A percentile compares a stretch with the other conserved stretches of the same genome.
These are phyloP conservation scores for Phalacrocorax aristotelis DNA, from an alignment of 2,113 vertebrate genomes.

Conservation along the genomic window DNA sequence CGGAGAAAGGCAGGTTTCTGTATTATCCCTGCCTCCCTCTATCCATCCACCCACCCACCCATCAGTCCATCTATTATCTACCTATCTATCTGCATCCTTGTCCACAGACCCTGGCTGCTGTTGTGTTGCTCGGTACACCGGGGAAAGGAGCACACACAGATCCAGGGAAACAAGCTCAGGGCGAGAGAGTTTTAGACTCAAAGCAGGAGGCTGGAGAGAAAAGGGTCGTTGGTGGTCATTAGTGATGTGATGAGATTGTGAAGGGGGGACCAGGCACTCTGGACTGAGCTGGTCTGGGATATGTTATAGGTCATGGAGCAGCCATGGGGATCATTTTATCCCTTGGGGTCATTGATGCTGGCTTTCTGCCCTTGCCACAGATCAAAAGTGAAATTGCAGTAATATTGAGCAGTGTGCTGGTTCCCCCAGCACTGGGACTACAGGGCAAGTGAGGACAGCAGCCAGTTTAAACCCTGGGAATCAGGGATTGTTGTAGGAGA, in stretches of 20 bases:
- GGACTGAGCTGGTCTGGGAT: neutral
- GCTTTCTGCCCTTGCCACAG: neutral
- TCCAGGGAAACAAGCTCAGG: neutral
- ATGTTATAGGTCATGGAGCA: neutral
- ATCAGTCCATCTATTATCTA: neutral
- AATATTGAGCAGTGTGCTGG: neutral
- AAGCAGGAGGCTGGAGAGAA: neutral
- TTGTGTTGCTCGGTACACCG: rapidly evolving
- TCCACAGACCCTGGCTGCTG: neutral
- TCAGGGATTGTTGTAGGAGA: neutral
- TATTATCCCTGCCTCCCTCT: neutral
- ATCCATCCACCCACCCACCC: no score
- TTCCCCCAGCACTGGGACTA: neutral
- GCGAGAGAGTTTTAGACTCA: neutral
- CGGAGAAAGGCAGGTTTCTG: neutral
- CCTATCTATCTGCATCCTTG: neutral
- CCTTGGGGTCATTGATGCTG: neutral
- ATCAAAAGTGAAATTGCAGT: neutral
- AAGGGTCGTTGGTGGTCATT: neutral
- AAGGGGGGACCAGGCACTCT: rapidly evolving
- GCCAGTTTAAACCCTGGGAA: neutral
- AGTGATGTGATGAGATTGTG: neutral
- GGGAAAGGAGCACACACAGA: neutral
- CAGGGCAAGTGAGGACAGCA: constrained; percentile 39
- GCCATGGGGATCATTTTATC: neutral